Conservation (phyloP, 2,797 vertebrate species). For the Gobio occitaniae region DNA sequence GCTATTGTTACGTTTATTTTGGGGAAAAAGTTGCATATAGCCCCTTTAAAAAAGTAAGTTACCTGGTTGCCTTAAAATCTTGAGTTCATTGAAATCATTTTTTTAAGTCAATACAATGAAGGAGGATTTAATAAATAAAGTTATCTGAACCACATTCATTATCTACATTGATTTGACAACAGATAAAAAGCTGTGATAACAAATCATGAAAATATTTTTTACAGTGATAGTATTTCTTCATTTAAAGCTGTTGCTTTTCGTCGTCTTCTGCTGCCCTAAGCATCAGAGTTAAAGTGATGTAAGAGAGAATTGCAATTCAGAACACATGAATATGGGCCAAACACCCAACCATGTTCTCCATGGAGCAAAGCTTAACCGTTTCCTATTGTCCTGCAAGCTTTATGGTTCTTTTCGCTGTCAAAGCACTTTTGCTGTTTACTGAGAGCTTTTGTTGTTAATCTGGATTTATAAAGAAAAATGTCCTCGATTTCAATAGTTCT, state of each 20-base stretch:
- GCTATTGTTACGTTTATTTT: too few relatives aligned
- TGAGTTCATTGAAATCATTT: too few relatives aligned
- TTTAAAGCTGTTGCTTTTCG: conserved; percentile 8
- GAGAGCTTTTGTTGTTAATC: conserved; percentile 67
- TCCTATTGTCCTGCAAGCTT: conserved; percentile 61
- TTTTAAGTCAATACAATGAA: too few relatives aligned
- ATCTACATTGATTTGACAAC: too few relatives aligned
- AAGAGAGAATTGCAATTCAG: conserved; percentile 9
- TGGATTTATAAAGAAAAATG: conserved; percentile 71
- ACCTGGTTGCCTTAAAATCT: too few relatives aligned
- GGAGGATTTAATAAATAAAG: too few relatives aligned
- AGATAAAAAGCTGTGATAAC: too few relatives aligned
- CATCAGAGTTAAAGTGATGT: not conserved
- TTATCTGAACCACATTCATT: too few relatives aligned
- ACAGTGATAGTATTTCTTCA: not conserved
- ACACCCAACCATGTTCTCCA: conserved; percentile 11
- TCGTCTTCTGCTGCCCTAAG: not conserved
- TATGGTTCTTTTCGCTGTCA: conserved; percentile 64
- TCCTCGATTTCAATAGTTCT: conserved; percentile 65
- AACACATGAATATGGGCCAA: conserved; percentile 34
- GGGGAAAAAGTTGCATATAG: too few relatives aligned
- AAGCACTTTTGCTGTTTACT: conserved; percentile 69
- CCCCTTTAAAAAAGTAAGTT: too few relatives aligned
- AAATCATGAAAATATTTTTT: too few relatives aligned
- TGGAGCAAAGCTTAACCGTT: conserved; percentile 56